Evolutionary conservation across 2,113 vertebrate species (phyloP), one percentile per base, ranked within the genome.

Genomic region (Seriola rivoliana): DNA sequence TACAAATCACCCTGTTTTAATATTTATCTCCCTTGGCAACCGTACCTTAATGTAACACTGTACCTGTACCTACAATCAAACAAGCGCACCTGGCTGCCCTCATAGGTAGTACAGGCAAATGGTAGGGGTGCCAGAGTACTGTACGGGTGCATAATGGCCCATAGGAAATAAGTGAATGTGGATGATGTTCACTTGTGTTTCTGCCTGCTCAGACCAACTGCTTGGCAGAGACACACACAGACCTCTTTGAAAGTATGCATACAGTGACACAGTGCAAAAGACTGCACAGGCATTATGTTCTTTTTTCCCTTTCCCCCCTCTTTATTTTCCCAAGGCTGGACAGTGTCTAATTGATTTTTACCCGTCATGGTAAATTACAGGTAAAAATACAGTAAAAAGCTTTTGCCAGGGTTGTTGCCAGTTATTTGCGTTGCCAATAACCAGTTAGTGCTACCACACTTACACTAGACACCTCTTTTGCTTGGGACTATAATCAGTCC

Each of bases 401-500:
- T 19, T 64, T 42, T 32, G 48, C 50, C 38, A 34, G 21, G 10
- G 8, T 42, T 17, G 8, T 13, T 66, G 34, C 16, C 46, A 6
- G 9, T 38, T 44, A 55, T 59, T 73, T 48, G 25, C 25, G 4
- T 65, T 65, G 25, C 1, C 23, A 68, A 40, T 71, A 44, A 46
- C 23, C 8, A 5, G 13, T 16, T 8, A 19, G n/a, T 23, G n/a
- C 46, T 50, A 8, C 25, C 5, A 25, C 12, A 6, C 40, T 48
- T 54, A 29, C 60, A 73, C 63, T 44, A 58, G 29, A 21, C 4
- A 11, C 4, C 60, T 63, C 46, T 66, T 65, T 80, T 79, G 38
- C 62, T 81, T 50, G 14, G 48, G 32, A 21, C 55, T 63, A 42
- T 84, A 79, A 90, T 89, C 78, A 83, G 16, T 21, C 21, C 55